Percentiles rank a stretch among this genome's conserved stretches.
phyloP scores from a whole-genome alignment of 1,140 invertebrate species.

The Magallana gigas region DNA sequence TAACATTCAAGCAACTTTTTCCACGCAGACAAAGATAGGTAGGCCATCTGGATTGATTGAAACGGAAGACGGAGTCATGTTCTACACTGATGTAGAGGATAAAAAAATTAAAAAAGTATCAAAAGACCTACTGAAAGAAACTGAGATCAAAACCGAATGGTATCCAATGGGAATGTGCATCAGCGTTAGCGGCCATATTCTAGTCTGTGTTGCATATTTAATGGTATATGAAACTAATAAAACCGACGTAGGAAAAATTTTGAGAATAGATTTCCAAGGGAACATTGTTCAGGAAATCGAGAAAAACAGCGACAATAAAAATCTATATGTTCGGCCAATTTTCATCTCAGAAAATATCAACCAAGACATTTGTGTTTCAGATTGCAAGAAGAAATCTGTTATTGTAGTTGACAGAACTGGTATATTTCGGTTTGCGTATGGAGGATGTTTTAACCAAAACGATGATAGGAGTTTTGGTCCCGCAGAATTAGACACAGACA shows the following conservation, averaged over 20 bases:
- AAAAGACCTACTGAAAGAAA: background rate
- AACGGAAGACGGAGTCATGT: background rate
- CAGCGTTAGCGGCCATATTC: background rate
- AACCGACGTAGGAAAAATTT: background rate
- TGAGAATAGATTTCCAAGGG: background rate
- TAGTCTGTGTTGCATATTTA: background rate
- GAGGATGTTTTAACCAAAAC: background rate
- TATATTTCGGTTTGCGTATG: background rate
- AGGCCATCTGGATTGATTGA: background rate
- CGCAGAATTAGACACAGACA: background rate
- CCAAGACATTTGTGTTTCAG: background rate
- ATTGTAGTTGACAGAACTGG: background rate
- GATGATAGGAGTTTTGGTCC: background rate
- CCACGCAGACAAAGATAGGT: background rate
- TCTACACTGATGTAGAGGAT: background rate
- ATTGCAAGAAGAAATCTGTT: background rate
- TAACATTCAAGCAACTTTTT: background rate
- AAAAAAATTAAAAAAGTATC: background rate
- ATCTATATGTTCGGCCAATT: background rate
- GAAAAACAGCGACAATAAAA: background rate
- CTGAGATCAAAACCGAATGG: background rate
- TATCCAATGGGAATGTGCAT: conserved; percentile 14
- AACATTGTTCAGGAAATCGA: background rate
- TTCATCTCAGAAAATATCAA: conserved; percentile 10
- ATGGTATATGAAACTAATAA: background rate